Base-by-base conservation (phyloP, 1,140 invertebrate genomes). In the Calephelis virginiensis region DNA sequence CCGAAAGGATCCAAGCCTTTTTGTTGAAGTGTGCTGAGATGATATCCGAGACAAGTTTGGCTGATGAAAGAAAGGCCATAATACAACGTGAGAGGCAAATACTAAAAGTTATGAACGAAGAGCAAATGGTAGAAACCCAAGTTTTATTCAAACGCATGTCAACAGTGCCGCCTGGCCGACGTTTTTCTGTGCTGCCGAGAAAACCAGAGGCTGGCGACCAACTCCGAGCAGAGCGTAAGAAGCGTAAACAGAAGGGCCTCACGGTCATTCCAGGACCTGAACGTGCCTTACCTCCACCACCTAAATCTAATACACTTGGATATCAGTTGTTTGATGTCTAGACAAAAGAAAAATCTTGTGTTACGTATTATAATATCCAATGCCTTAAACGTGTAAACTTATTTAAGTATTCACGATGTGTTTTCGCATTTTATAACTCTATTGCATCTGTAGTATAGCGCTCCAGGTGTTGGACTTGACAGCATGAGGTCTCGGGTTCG, bases 141-240 rank as follows among this genome's bases (percentile, higher is more conserved):
- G 85, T 91, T 37, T 64, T 91, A 56, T 89, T 91, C 66, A 91
- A 91, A 66, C 75, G 86, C 3, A 89, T 91, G 79, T 89, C 86
- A 8, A 86, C 75, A 4, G 80, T 91, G 17, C 86, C 86, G 0
- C 38, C 69, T 28, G 88, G 86, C 0, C 78, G 88, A 12, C 75
- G 86, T 4, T 89, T 89, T 68, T 81, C 86, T 11, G 86, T 91
- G 13, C 68, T 91, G 43, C 89, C 86, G 5, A 76, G 80, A 10
- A 82, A 86, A 67, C 74, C 74, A 0, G 80, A 83, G 8, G 60
- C 71, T 6, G 77, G 73, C 13, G 40, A 40, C 12, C 71, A 68
- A 40, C 43, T 17, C 0, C 70, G 43, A 0, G 68, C 81, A 1
- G 88, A 86, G 64, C 82, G 88, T 13, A 75, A 75, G 8, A 71